These are phyloP conservation scores for Sminthopsis crassicaudata DNA, from an alignment of 2,113 vertebrate genomes.

Conservation along the genomic window DNA sequence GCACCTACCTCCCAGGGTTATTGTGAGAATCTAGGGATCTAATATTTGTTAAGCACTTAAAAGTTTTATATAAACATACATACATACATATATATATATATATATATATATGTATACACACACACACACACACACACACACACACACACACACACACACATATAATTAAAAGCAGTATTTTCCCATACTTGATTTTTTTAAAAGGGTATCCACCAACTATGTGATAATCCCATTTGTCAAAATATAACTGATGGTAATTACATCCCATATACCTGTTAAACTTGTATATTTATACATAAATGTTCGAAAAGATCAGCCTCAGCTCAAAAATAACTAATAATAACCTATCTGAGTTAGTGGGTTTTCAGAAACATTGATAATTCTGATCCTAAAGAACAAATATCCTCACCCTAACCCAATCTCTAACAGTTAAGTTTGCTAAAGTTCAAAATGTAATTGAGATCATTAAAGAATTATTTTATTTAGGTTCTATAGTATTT, in stretches of 20 bases:
- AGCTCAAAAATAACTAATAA: not conserved
- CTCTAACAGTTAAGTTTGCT: not conserved
- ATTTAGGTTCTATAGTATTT: not conserved
- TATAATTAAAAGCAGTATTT: not conserved
- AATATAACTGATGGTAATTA: not conserved
- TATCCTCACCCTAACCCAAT: not conserved
- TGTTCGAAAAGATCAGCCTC: not conserved
- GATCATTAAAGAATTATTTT: not conserved
- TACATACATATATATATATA: too few relatives aligned
- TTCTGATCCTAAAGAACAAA: not conserved
- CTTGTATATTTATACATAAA: not conserved
- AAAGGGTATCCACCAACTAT: not conserved
- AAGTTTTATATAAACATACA: not conserved
- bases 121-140: too few relatives aligned
- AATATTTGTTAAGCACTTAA: not conserved
- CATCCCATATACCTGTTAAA: not conserved
- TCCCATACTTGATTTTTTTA: not conserved
- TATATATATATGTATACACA: too few relatives aligned
- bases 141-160: too few relatives aligned
- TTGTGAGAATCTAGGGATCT: not conserved
- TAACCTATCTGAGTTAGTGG: not conserved
- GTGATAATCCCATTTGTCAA: not conserved
- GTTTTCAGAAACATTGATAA: not conserved
- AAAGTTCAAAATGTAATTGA: not conserved
- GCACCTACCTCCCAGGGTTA: not conserved